A percentile compares a stretch with the other conserved stretches of the same genome.
Evolutionary conservation across 2,797 vertebrate genomes (phyloP).

Genomic region (Nothura maculosa): DNA sequence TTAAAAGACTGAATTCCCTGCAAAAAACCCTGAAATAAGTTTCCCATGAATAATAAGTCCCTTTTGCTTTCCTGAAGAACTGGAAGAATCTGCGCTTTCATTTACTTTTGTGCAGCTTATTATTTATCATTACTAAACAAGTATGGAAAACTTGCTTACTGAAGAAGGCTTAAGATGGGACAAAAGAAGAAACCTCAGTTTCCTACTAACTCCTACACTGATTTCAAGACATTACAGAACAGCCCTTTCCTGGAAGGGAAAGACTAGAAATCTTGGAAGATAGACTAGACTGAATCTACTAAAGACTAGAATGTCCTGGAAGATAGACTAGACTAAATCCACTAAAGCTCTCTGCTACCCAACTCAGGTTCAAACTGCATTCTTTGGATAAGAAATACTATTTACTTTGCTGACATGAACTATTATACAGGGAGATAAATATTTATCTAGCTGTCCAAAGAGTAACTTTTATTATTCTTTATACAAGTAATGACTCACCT

Average conservation of each 20-base stretch:
- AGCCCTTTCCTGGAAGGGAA: too few relatives aligned
- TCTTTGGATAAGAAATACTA: neutral
- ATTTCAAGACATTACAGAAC: neutral
- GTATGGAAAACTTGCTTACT: neutral
- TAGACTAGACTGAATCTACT: neutral
- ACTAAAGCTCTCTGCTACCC: neutral
- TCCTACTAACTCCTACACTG: neutral
- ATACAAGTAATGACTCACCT: constrained; percentile 77
- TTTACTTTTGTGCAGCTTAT: neutral
- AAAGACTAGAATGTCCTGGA: neutral
- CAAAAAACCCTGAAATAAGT: neutral
- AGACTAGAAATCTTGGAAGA: neutral
- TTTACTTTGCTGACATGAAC: neutral
- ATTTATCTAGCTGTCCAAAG: constrained; percentile 17
- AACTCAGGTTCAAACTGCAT: neutral
- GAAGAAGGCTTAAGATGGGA: neutral
- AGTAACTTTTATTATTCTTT: neutral
- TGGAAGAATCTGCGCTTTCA: neutral
- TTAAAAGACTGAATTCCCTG: neutral
- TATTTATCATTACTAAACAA: neutral
- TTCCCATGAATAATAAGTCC: neutral
- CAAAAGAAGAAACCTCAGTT: neutral
- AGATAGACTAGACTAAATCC: neutral
- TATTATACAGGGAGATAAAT: neutral
- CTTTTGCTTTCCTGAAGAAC: neutral